These are phyloP conservation scores for Plagodis pulveraria DNA, from an alignment of 2,888 invertebrate genomes.

Conservation along the genomic window DNA sequence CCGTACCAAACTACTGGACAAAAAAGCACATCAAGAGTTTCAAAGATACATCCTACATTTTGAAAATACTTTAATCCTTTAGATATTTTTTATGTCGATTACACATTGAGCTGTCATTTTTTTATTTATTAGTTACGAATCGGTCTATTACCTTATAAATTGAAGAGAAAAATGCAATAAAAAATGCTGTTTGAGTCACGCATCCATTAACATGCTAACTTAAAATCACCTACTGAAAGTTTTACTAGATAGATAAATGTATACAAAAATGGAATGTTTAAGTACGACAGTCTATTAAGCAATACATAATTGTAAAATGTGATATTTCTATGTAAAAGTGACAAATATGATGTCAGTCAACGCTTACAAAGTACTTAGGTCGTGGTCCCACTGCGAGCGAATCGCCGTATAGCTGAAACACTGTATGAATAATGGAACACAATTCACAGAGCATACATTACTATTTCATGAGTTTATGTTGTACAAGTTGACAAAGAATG, in stretches of 20 bases:
- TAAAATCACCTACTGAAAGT: constrained; percentile 59
- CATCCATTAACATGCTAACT: constrained; percentile 67
- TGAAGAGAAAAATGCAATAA: constrained; percentile 67
- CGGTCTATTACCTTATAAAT: constrained; percentile 57
- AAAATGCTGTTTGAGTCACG: constrained; percentile 52
- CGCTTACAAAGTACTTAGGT: constrained; percentile 60
- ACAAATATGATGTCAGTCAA: constrained; percentile 76
- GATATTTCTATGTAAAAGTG: constrained; percentile 57
- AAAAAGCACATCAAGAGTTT: constrained; percentile 82
- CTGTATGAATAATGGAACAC: constrained; percentile 2
- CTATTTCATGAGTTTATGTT: constrained; percentile 1
- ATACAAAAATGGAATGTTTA: constrained; percentile 81
- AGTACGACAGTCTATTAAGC: constrained; percentile 81
- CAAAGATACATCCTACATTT: constrained; percentile 81
- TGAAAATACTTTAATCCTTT: constrained; percentile 69
- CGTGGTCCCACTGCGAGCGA: constrained; percentile 48
- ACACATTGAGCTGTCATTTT: constrained; percentile 79
- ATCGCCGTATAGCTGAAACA: constrained; percentile 26
- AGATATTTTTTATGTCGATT: constrained; percentile 60
- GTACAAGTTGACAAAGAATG: not conserved
- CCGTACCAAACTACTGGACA: constrained; percentile 76
- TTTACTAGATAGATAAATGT: constrained; percentile 64
- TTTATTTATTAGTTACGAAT: constrained; percentile 42
- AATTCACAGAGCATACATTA: not conserved
- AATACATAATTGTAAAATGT: constrained; percentile 54